A percentile compares a stretch with the other conserved stretches of the same genome.
phyloP scores from a whole-genome alignment of 23 tunicate species.

The Halocynthia roretzi region DNA sequence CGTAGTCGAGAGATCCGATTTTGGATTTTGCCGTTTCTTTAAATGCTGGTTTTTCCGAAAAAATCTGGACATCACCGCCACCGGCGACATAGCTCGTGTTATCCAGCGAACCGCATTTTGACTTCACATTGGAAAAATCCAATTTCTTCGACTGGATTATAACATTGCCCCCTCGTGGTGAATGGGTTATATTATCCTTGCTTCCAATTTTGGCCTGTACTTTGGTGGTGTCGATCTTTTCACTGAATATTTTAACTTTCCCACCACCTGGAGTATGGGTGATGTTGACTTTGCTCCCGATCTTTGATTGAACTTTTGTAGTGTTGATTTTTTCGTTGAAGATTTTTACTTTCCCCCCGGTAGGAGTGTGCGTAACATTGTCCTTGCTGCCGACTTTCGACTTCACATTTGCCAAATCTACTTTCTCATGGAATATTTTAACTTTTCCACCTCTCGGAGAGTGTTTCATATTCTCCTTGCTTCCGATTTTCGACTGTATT shows the following conservation, averaged over 20 bases:
- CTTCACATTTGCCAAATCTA: not conserved
- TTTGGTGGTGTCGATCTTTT: constrained; percentile 20
- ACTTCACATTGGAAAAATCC: constrained; percentile 43
- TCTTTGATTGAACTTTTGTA: not conserved
- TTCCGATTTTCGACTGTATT: constrained; percentile 19
- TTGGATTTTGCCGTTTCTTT: constrained; percentile 42
- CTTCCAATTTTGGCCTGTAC: constrained; percentile 37
- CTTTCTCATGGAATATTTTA: not conserved
- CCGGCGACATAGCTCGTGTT: constrained; percentile 50
- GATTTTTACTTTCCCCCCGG: constrained; percentile 31
- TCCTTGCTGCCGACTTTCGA: constrained; percentile 57
- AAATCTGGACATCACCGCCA: constrained; percentile 64
- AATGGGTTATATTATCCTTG: constrained; percentile 26
- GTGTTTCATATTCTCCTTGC: constrained; percentile 30
- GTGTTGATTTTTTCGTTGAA: constrained; percentile 7
- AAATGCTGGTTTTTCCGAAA: constrained; percentile 40
- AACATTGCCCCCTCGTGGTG: constrained; percentile 64
- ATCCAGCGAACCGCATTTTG: constrained; percentile 73
- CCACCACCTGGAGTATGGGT: constrained; percentile 42
- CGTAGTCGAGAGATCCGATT: constrained; percentile 59
- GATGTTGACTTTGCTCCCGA: not conserved
- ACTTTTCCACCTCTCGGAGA: constrained; percentile 36
- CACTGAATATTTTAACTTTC: constrained; percentile 23
- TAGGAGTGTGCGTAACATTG: constrained; percentile 37
- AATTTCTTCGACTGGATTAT: constrained; percentile 38